Evolutionary conservation across 2,113 vertebrate genomes (phyloP).

Genomic region (Butorides virescens): DNA sequence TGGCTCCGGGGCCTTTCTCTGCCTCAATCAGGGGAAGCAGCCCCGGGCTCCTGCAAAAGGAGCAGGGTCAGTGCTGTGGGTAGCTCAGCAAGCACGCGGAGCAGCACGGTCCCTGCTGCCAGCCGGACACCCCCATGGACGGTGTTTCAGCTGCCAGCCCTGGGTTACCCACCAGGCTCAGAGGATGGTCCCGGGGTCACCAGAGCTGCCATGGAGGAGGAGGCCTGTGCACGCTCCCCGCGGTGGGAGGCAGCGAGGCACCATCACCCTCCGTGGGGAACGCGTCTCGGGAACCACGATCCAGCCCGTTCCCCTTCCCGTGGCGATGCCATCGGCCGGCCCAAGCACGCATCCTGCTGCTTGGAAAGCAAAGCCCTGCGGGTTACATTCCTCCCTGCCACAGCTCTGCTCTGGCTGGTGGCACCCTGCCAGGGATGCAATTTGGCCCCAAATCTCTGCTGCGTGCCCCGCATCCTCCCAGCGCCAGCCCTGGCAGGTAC

Average conservation of each 20-base stretch:
- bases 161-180: not conserved
- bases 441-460: accelerated
- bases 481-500: not conserved
- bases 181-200: not conserved
- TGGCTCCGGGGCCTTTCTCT: not conserved
- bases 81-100: not conserved
- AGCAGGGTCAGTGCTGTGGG: not conserved
- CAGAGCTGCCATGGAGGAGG: not conserved
- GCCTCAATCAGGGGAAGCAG: not conserved
- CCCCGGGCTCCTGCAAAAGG: not conserved
- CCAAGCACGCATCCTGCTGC: not conserved
- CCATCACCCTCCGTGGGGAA: not conserved
- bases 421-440: not conserved
- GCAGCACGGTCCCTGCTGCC: not conserved
- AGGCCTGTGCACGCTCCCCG: not conserved
- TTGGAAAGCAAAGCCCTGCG: not conserved
- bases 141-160: not conserved
- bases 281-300: accelerated
- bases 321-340: not conserved
- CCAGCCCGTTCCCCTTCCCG: accelerated
- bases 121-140: accelerated
- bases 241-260: not conserved
- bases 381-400: not conserved
- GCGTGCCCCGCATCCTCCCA: not conserved
- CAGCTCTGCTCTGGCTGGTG: not conserved